Evolutionary conservation across 2,797 vertebrate genomes (phyloP), one percentile per base, ranked within the genome.

Genomic region (Triplophysa bombifrons): DNA sequence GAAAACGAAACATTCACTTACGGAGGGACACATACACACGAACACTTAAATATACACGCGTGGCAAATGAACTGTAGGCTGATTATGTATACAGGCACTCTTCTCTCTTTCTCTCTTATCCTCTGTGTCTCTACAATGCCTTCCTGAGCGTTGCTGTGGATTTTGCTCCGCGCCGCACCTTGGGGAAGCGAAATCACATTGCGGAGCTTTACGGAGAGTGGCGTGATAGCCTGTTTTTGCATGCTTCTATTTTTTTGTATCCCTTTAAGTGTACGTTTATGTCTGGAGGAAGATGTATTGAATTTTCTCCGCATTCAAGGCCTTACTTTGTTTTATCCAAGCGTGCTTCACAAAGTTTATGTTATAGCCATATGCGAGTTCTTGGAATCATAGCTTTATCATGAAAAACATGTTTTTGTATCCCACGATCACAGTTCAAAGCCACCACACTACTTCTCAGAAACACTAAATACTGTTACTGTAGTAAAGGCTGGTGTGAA

Each of bases 171-270:
- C 89, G 92, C 91, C 94, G 92, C 89, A 93, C 93, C 93, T 95
- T 92, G 92, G 95, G 93, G 96, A 96, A 92, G 91, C 91, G 86
- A 93, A 94, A 92, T 92, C 93, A 91, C 90, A 89, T 90, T 88
- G 92, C 91, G 90, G 91, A 92, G 91, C 92, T 91, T 92, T 92
- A 92, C 91, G 81, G 90, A 83, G 87, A 89, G 84, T 86, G 83
- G 87, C 88, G 89, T 85, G 83, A 91, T 87, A 86, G 74, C 83
- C 91, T 90, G 88, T 68, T 90, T 90, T 88, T 93, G 92, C 92
- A 92, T 93, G 92, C 90, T 92, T 90, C 88, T 85, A 84, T 86
- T 86, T 85, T 87, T 87, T 89, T 89, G 74, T 90, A 88, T 90
- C 82, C 88, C 88, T 92, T 90, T 86, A 77, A 89, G 78, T 76